Evolutionary conservation across 2,888 invertebrate genomes (phyloP).

Genomic region (Melieria picta): DNA sequence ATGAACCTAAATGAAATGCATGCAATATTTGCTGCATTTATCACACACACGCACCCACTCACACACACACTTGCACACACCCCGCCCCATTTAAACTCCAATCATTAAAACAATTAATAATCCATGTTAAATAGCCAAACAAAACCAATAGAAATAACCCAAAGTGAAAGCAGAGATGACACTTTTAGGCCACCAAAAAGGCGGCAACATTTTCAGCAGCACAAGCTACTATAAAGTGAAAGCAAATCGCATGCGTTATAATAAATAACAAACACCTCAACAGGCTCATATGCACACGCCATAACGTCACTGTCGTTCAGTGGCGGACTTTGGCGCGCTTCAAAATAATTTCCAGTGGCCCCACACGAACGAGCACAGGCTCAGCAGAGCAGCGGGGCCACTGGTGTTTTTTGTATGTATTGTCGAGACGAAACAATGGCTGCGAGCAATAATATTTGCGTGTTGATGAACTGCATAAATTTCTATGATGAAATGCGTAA

Average conservation of each 20-base stretch:
- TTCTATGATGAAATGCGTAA: constrained; percentile 52
- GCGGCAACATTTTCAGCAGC: neutral
- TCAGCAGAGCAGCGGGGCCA: too few relatives aligned
- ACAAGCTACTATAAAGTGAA: constrained; percentile 15
- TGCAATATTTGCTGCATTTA: constrained; percentile 38
- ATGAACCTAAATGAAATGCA: constrained; percentile 37
- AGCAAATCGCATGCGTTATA: constrained; percentile 19
- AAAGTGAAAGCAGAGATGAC: constrained; percentile 30
- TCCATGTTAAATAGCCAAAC: constrained; percentile 47
- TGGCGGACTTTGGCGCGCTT: too few relatives aligned
- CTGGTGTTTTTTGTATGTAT: neutral
- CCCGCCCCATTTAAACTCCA: constrained; percentile 1
- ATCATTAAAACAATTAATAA: constrained; percentile 20
- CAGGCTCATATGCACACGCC: constrained; percentile 28
- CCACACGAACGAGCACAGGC: too few relatives aligned
- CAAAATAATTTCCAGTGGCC: too few relatives aligned
- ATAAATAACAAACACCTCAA: constrained; percentile 41
- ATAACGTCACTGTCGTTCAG: constrained; percentile 13
- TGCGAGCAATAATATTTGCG: constrained; percentile 68
- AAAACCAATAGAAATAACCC: constrained; percentile 65
- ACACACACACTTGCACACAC: constrained; percentile 10
- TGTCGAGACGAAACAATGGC: constrained; percentile 49
- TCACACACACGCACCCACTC: constrained; percentile 19
- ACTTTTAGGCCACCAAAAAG: constrained; percentile 22
- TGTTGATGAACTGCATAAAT: constrained; percentile 64